phyloP scores from a whole-genome alignment of 2,113 vertebrate species.

The Phylloscopus whistleri region DNA sequence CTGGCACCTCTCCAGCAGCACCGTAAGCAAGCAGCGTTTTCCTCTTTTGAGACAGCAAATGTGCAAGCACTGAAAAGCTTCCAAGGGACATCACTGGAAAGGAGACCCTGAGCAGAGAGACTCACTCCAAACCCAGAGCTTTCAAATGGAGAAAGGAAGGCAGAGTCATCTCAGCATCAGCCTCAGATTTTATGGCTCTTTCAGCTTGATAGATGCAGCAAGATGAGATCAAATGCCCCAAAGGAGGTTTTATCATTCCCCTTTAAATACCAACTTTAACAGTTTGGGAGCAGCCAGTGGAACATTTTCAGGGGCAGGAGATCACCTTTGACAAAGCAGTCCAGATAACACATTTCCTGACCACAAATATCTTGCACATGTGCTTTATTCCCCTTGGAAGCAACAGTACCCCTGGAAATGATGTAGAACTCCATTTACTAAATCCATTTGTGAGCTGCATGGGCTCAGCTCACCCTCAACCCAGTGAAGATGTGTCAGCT shows the following conservation, averaged over 20 bases:
- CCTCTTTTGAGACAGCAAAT: not conserved
- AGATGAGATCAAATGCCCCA: not conserved
- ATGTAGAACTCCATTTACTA: not conserved
- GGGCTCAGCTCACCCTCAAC: not conserved
- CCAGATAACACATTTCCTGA: not conserved
- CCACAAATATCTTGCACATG: not conserved
- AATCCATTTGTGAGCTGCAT: not conserved
- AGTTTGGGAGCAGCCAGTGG: not conserved
- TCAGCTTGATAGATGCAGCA: not conserved
- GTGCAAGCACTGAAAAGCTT: conserved; percentile 2
- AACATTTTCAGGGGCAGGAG: not conserved
- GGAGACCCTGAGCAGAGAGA: not conserved
- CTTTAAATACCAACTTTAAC: not conserved
- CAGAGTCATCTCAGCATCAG: not conserved
- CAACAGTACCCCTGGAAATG: not conserved
- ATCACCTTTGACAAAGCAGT: not conserved
- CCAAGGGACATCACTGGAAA: not conserved
- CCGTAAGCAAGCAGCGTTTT: not conserved
- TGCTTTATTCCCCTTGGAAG: not conserved
- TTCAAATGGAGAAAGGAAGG: not conserved
- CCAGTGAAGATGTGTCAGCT: not conserved
- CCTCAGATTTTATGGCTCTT: not conserved
- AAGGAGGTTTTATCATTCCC: not conserved
- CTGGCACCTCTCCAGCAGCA: conserved; percentile 10
- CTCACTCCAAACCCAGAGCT: not conserved